Percentiles rank a stretch among this genome's conserved stretches.
Evolutionary conservation across 1,140 invertebrate genomes (phyloP).

Genomic region (Babylonia areolata): DNA sequence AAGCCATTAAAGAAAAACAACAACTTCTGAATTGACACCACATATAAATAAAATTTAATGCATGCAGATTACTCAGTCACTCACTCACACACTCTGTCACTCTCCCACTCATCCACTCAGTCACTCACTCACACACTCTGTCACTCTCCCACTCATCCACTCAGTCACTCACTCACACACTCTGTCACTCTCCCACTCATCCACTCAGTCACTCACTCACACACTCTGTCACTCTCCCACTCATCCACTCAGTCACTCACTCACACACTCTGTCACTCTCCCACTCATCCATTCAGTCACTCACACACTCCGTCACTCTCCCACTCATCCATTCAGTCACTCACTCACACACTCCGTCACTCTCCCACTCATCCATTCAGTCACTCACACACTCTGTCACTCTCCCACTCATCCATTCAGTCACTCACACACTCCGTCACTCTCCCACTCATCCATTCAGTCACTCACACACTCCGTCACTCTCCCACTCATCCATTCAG

Average conservation of each 20-base stretch:
- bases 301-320: not conserved
- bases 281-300: not conserved
- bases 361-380: too few species aligned
- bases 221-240: slow-evolving; percentile 11
- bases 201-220: slow-evolving; percentile 9
- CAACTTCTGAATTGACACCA: too few species aligned
- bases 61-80: too few species aligned
- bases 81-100: too few species aligned
- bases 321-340: not conserved
- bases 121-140: not conserved
- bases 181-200: not conserved
- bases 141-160: not conserved
- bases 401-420: not conserved
- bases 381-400: not conserved
- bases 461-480: not conserved
- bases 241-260: not conserved
- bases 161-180: not conserved
- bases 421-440: not conserved
- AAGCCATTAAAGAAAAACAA: too few species aligned
- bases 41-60: too few species aligned
- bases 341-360: not conserved
- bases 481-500: slow-evolving; percentile 10
- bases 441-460: not conserved
- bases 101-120: too few species aligned
- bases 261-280: not conserved